phyloP scores from a whole-genome alignment of 2,113 vertebrate species.

The Myotis yumanensis region DNA sequence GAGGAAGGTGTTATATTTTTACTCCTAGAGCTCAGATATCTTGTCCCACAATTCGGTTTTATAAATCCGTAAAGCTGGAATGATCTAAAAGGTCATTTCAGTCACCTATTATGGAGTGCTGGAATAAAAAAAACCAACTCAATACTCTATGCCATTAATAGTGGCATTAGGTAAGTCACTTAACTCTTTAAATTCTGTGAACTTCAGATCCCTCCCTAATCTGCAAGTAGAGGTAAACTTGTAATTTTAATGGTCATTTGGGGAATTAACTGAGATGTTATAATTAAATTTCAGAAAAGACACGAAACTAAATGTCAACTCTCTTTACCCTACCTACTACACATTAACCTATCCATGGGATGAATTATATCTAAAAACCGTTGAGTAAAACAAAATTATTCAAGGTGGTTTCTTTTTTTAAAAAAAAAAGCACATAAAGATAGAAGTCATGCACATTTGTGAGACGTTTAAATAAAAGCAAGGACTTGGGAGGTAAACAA shows the following conservation, averaged over 20 bases:
- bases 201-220: background rate
- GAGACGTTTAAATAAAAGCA: background rate
- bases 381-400: background rate
- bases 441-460: background rate
- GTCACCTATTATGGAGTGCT: background rate
- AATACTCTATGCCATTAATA: background rate
- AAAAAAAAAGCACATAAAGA: background rate
- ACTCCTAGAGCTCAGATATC: background rate
- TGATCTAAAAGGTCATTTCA: background rate
- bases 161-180: background rate
- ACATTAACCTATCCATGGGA: background rate
- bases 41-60: background rate
- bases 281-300: conserved; percentile 36
- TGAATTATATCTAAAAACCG: conserved; percentile 3
- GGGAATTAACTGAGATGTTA: background rate
- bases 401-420: background rate
- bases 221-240: background rate
- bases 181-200: background rate
- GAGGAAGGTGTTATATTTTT: background rate
- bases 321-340: background rate
- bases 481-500: background rate
- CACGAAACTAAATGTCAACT: background rate
- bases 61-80: background rate
- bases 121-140: background rate
- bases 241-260: background rate